Evolutionary conservation across 2,888 invertebrate species (phyloP).

Genomic region (Trichacis sp.): DNA sequence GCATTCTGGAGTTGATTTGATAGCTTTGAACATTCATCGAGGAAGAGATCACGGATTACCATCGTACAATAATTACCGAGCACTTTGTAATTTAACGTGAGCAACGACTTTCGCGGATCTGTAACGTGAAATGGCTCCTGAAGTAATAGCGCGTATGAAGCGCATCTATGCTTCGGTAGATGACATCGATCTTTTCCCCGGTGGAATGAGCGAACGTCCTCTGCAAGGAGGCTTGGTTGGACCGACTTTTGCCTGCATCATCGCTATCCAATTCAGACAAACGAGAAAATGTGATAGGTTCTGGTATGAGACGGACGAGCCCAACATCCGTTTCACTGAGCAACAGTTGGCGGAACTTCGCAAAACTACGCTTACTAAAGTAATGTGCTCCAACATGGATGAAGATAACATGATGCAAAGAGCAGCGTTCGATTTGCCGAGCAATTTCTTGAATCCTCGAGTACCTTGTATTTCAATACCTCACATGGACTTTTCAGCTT

Average conservation of each 20-base stretch:
- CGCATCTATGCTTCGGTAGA: conserved; percentile 90
- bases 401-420: conserved; percentile 87
- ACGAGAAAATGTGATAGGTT: conserved; percentile 93
- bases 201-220: conserved; percentile 90
- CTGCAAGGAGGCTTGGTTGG: conserved; percentile 93
- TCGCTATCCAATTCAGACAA: conserved; percentile 93
- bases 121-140: conserved; percentile 86
- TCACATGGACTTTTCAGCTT: conserved; percentile 83
- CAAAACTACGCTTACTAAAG: conserved; percentile 85
- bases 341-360: conserved; percentile 89
- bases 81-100: conserved; percentile 88
- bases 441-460: conserved; percentile 90
- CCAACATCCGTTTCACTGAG: conserved; percentile 83
- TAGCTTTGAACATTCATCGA: conserved; percentile 91
- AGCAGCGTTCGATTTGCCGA: conserved; percentile 90
- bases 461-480: conserved; percentile 87
- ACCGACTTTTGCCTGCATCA: conserved; percentile 94
- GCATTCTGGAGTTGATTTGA: conserved; percentile 91
- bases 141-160: conserved; percentile 83
- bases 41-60: conserved; percentile 90
- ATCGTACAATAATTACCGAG: conserved; percentile 91
- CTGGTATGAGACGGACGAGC: conserved; percentile 93
- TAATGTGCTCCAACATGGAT: conserved; percentile 92
- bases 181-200: conserved; percentile 96
- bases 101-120: conserved; percentile 90